These are phyloP conservation scores for Clostera curtula DNA, from an alignment of 2,888 invertebrate species.

Conservation along the genomic window DNA sequence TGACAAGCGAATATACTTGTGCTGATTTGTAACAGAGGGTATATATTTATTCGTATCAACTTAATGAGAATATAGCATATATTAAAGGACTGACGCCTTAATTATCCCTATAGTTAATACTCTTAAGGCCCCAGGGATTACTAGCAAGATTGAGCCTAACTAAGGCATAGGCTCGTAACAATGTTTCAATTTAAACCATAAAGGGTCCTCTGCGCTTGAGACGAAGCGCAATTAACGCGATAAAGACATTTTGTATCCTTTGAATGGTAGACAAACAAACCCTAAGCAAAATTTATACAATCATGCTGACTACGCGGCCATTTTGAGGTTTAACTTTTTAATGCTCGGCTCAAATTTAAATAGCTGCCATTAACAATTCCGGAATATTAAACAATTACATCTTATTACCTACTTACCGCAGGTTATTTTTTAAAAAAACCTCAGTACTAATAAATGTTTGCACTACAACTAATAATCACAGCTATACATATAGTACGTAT, in stretches of 20 bases:
- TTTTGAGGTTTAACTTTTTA: no score
- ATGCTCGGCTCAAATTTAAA: no score
- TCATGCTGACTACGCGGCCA: slow-evolving; percentile 24
- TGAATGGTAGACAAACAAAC: slow-evolving; percentile 40
- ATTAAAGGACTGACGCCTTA: slow-evolving; percentile 7
- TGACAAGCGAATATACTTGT: slow-evolving; percentile 12
- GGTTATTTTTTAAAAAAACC: no score
- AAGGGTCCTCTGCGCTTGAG: slow-evolving; percentile 29
- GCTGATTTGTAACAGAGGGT: no score
- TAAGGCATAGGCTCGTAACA: slow-evolving; percentile 24
- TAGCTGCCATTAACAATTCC: no score
- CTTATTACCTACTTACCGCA: no score
- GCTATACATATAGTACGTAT: no score
- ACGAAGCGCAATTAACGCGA: slow-evolving; percentile 42
- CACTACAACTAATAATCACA: no score
- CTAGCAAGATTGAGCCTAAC: slow-evolving; percentile 8
- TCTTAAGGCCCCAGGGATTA: slow-evolving; percentile 7
- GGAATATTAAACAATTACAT: no score
- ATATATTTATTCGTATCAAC: no score
- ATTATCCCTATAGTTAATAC: slow-evolving; percentile 10
- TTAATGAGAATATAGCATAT: slow-evolving; percentile 2
- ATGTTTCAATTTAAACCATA: slow-evolving; percentile 38
- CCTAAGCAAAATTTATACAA: slow-evolving; percentile 27
- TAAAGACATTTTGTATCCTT: slow-evolving; percentile 47
- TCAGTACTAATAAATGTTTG: no score